phyloP scores from a whole-genome alignment of 2,113 vertebrate genomes.

The Perca schrenkii region DNA sequence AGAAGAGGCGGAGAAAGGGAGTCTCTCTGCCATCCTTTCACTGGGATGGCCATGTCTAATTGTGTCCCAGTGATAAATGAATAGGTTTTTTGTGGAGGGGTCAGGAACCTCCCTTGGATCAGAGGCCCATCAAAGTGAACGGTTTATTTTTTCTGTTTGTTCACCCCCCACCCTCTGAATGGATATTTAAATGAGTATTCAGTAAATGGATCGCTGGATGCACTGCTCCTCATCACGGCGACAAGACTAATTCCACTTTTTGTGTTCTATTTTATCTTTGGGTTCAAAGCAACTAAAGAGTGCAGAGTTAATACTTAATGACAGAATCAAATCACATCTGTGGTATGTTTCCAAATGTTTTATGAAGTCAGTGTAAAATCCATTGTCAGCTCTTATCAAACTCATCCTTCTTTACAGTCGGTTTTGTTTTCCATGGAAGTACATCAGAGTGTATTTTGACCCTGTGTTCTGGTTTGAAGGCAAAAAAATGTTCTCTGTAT shows the following conservation, averaged over 20 bases:
- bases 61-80: constrained; percentile 82
- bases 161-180: constrained; percentile 45
- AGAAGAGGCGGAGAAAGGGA: constrained; percentile 62
- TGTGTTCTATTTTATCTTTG: neutral
- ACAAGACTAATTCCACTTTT: constrained; percentile 13
- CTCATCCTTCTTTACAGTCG: neutral
- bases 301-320: neutral
- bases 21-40: constrained; percentile 75
- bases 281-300: neutral
- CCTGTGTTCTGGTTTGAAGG: neutral
- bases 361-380: neutral
- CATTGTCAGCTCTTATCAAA: neutral
- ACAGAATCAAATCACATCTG: neutral
- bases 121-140: constrained; percentile 77
- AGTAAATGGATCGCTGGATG: constrained; percentile 38
- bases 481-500: too few relatives aligned
- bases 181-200: constrained; percentile 68
- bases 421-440: neutral
- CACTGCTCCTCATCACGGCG: constrained; percentile 32
- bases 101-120: constrained; percentile 73
- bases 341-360: neutral
- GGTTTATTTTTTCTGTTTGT: constrained; percentile 69
- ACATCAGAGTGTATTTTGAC: neutral
- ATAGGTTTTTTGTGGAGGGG: constrained; percentile 77
- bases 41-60: constrained; percentile 82